phyloP scores from a whole-genome alignment of 1,140 invertebrate genomes.

The Drosophila busckii region DNA sequence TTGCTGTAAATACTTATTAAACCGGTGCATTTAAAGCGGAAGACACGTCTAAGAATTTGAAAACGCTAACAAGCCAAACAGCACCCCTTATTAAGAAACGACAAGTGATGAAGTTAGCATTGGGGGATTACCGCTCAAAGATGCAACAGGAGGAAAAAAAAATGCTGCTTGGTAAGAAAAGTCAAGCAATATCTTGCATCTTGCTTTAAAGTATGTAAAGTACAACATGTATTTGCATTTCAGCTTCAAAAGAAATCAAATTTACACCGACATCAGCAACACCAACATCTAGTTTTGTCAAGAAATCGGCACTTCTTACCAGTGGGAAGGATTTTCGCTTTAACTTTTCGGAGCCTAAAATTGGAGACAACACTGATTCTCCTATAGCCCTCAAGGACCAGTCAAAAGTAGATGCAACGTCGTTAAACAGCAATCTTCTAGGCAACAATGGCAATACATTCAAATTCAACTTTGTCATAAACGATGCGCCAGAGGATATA shows the following conservation, averaged over 20 bases:
- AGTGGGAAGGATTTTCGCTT: slow-evolving; percentile 78
- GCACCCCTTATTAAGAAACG: slow-evolving; percentile 85
- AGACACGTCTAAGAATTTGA: slow-evolving; percentile 83
- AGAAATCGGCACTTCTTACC: slow-evolving; percentile 78
- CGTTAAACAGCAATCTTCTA: slow-evolving; percentile 38
- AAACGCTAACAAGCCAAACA: slow-evolving; percentile 83
- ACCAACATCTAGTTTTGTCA: slow-evolving; percentile 81
- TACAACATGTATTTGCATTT: neutral
- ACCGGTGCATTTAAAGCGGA: no score
- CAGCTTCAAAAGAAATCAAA: slow-evolving; percentile 78
- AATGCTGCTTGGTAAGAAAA: slow-evolving; percentile 77
- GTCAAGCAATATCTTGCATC: neutral
- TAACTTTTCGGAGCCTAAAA: slow-evolving; percentile 65
- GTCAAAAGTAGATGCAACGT: neutral
- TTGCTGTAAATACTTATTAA: no score
- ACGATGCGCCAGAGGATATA: slow-evolving; percentile 49
- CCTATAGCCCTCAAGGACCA: no score
- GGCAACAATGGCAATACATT: slow-evolving; percentile 75
- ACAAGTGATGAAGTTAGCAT: slow-evolving; percentile 85
- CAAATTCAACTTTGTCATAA: slow-evolving; percentile 80
- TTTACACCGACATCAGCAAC: slow-evolving; percentile 73
- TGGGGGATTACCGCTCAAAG: slow-evolving; percentile 87
- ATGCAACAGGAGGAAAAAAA: slow-evolving; percentile 87
- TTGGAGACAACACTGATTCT: slow-evolving; percentile 9
- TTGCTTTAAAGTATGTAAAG: neutral